Evolutionary conservation across 2,888 invertebrate genomes (phyloP), one percentile per base, ranked within the genome.

Genomic region (Troglohyphantes excavatus): DNA sequence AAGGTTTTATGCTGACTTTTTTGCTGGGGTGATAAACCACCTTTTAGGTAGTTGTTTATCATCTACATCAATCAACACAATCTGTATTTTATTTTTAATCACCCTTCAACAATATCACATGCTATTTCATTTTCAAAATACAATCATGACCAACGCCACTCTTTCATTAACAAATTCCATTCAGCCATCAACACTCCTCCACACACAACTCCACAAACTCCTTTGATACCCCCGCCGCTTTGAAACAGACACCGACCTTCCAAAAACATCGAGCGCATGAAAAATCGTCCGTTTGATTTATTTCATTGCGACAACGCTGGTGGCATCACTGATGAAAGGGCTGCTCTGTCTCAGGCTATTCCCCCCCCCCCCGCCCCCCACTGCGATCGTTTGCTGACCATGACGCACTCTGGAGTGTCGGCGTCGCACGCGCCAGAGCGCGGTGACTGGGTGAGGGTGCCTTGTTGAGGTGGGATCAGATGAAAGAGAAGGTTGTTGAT

Each of bases 341-440:
- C n/a, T 53, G 27, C 39, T 73, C 43, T 87, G 72, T 79, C 13
- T 13, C 29, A 73, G 63, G 39, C 53, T 46, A 33, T 65, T 13
- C 68, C 61, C 76, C 67, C 26, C 26, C 19, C 75, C 61, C 68
- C 76, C 43, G 23, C 81, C 70, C 65, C 68, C 43, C 43, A 5
- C 76, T 13, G 39, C 19, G 59, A 29, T 89, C 82, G 68, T 76
- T 67, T 61, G 68, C 26, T 82, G 81, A 73, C 72, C 67, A 63
- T 88, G 88, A 82, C 88, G 82, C 88, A 89, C 82, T 70, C 79
- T 33, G 68, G 76, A 82, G 82, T 68, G 82, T 81, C 88, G 76
- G 39, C 82, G 43, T 70, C 88, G 68, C 88, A 89, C 82, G 88
- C 88, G 63, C 29, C 59, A 43, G 61, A 68, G 76, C 70, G 88